Percentiles rank a stretch among this genome's conserved stretches.
Conservation (phyloP, 2,797 vertebrate genomes). For the Margarornis squamiger region DNA sequence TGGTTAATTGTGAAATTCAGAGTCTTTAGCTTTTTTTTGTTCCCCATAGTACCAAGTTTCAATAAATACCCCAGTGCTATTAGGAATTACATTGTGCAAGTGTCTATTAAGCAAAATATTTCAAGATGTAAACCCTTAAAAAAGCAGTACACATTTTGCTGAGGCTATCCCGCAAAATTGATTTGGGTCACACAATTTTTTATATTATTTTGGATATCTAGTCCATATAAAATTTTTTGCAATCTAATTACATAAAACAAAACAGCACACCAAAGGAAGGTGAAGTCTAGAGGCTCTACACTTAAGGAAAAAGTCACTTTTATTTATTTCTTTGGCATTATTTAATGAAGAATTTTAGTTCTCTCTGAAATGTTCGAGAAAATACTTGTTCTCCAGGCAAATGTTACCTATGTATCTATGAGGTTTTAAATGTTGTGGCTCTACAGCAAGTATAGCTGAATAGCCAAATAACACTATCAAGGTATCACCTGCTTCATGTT, state of each 20-base stretch:
- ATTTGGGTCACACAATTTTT: background rate
- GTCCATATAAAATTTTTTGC: background rate
- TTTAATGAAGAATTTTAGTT: background rate
- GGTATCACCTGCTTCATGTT: background rate
- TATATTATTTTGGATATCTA: background rate
- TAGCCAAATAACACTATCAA: background rate
- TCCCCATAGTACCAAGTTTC: background rate
- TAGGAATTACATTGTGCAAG: background rate
- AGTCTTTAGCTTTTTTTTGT: background rate
- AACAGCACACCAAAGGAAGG: background rate
- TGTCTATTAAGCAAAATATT: background rate
- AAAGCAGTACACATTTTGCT: background rate
- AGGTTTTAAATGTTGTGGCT: background rate
- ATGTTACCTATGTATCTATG: background rate
- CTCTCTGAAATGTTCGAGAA: background rate
- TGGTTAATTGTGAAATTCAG: background rate
- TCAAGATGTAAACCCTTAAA: conserved; percentile 11
- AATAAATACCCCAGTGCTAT: background rate
- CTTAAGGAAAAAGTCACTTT: background rate
- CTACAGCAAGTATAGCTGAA: background rate
- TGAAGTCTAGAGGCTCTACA: background rate
- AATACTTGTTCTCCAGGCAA: background rate
- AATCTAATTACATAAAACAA: background rate
- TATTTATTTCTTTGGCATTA: background rate
- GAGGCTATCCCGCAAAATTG: rapidly evolving